These are phyloP conservation scores for Apodemus speciosus DNA, from an alignment of 2,113 vertebrate genomes.

Conservation along the genomic window DNA sequence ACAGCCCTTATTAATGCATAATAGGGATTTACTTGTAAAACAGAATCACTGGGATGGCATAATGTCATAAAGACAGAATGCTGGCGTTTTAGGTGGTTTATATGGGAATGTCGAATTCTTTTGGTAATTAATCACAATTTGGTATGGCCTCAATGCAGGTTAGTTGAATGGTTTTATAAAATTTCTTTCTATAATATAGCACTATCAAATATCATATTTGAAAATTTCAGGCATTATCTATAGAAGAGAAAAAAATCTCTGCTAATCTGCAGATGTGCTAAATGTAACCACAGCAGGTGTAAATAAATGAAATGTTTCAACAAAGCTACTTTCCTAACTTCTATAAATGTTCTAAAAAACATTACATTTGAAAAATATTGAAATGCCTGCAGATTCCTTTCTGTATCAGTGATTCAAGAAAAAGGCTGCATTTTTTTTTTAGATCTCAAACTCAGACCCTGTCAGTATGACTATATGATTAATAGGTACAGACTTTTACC, in stretches of 20 bases:
- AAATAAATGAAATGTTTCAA: constrained; percentile 72
- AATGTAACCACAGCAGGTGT: constrained; percentile 49
- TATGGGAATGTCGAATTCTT: constrained; percentile 82
- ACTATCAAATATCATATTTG: constrained; percentile 53
- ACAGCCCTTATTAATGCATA: constrained; percentile 90
- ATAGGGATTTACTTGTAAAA: constrained; percentile 91
- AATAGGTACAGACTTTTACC: constrained; percentile 86
- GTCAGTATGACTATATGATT: constrained; percentile 85
- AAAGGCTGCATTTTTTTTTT: constrained; percentile 81
- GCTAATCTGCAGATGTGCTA: constrained; percentile 31
- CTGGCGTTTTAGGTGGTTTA: constrained; percentile 89
- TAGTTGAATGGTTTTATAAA: constrained; percentile 6
- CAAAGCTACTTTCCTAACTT: constrained; percentile 72
- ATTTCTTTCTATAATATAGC: constrained; percentile 70
- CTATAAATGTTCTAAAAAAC: constrained; percentile 67
- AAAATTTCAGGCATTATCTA: constrained; percentile 67
- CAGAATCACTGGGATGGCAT: constrained; percentile 87
- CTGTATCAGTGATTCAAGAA: constrained; percentile 80
- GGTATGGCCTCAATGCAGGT: constrained; percentile 70
- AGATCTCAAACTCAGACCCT: constrained; percentile 84
- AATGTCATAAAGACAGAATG: constrained; percentile 90
- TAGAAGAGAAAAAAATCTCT: constrained; percentile 41
- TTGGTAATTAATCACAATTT: constrained; percentile 84
- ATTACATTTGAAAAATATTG: constrained; percentile 72
- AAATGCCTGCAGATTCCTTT: constrained; percentile 76